These are phyloP conservation scores for Syngnathus acus DNA, from an alignment of 2,797 vertebrate species.

Conservation along the genomic window DNA sequence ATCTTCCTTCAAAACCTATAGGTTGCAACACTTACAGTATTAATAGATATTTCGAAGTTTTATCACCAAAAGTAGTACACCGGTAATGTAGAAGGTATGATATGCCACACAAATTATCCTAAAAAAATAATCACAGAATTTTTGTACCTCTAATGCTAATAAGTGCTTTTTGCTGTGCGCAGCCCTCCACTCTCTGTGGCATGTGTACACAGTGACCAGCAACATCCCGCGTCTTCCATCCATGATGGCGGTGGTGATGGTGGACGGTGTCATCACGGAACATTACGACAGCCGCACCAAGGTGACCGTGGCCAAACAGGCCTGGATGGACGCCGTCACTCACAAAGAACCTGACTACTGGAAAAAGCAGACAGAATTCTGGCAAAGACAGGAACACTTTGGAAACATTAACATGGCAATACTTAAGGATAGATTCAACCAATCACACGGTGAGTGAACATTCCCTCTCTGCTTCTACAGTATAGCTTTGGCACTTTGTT, in stretches of 20 bases:
- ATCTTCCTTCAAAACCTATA: too few species aligned
- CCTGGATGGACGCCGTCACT: not conserved
- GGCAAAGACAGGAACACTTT: not conserved
- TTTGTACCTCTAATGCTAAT: not conserved
- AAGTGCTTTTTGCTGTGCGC: not conserved
- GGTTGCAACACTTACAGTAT: too few species aligned
- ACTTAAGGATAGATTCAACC: slow-evolving; percentile 1
- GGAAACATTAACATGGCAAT: slow-evolving; percentile 1
- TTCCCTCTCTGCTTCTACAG: not conserved
- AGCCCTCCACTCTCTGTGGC: slow-evolving; percentile 2
- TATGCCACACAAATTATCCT: not conserved
- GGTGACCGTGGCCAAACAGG: not conserved
- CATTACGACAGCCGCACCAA: slow-evolving; percentile 7
- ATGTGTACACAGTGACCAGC: slow-evolving; percentile 7
- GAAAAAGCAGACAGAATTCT: not conserved
- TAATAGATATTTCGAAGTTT: too few species aligned
- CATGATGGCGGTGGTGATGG: slow-evolving; percentile 4
- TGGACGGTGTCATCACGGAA: not conserved
- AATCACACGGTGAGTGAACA: not conserved
- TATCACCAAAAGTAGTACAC: too few species aligned
- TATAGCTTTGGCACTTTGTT: not conserved
- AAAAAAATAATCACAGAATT: not conserved
- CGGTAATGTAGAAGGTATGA: too few species aligned
- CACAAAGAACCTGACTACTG: not conserved
- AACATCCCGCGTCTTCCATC: not conserved